Conservation (phyloP, 2,797 vertebrate species). For the Morus bassanus region DNA sequence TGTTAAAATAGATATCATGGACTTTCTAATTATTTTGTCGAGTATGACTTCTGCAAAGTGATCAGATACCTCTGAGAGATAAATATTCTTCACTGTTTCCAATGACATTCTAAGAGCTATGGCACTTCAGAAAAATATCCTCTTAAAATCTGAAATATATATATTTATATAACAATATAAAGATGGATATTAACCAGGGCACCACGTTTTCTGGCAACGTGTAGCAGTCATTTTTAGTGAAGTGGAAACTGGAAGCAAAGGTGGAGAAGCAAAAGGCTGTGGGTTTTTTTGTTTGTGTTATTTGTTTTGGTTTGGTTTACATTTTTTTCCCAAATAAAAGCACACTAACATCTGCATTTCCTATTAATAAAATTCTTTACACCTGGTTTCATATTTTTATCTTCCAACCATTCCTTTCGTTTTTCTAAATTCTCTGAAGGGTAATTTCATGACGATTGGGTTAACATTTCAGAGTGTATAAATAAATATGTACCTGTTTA, state of each 20-base stretch:
- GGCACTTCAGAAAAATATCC: neutral
- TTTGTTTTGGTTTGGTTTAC: neutral
- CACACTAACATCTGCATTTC: neutral
- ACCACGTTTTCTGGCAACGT: neutral
- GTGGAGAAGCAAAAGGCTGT: rapidly evolving
- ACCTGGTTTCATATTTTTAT: neutral
- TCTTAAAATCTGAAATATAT: neutral
- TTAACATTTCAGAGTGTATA: neutral
- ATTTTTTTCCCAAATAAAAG: neutral
- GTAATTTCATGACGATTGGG: neutral
- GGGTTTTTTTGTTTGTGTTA: rapidly evolving
- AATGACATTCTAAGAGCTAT: neutral
- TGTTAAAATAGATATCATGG: neutral
- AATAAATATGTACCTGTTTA: neutral
- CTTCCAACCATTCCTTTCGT: neutral
- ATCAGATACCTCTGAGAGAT: neutral
- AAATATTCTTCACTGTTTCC: neutral
- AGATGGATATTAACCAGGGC: neutral
- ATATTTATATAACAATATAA: neutral
- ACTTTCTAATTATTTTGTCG: neutral
- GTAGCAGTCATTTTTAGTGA: neutral
- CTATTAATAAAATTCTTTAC: neutral
- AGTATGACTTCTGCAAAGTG: neutral
- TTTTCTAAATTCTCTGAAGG: neutral
- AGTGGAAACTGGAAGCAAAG: neutral